phyloP scores from a whole-genome alignment of 2,113 vertebrate species.

The Notechis scutatus region DNA sequence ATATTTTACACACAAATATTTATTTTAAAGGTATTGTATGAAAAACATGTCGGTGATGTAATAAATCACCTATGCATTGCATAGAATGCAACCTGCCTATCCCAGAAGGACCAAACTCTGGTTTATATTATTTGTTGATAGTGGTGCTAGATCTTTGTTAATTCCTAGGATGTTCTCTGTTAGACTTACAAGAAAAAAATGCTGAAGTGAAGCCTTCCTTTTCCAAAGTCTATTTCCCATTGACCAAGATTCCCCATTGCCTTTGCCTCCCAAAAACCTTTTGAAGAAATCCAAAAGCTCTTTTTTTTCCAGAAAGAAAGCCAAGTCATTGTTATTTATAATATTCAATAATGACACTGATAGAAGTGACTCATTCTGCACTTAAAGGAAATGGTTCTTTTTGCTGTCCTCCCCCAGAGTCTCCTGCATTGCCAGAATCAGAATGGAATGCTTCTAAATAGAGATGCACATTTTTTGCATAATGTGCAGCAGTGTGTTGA shows the following conservation, averaged over 20 bases:
- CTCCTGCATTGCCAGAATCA: conserved; percentile 34
- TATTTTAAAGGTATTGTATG: neutral
- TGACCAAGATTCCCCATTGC: conserved; percentile 10
- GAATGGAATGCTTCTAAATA: conserved; percentile 47
- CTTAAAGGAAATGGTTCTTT: conserved; percentile 42
- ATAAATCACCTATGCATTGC: neutral
- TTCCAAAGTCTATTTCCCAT: neutral
- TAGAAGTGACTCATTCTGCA: conserved; percentile 37
- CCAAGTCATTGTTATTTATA: conserved; percentile 35
- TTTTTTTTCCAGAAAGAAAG: conserved; percentile 46
- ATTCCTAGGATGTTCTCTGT: neutral
- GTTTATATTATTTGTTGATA: neutral
- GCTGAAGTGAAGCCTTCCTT: neutral
- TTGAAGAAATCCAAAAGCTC: conserved; percentile 36
- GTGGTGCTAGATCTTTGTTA: neutral
- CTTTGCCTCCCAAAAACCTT: conserved; percentile 15
- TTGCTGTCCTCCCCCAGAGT: conserved; percentile 28
- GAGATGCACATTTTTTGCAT: conserved; percentile 43
- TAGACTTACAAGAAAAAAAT: conserved; percentile 34
- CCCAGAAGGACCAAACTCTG: neutral
- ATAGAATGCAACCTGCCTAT: neutral
- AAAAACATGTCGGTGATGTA: neutral
- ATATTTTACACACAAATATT: neutral
- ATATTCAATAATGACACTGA: conserved; percentile 26
- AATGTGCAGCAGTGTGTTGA: conserved; percentile 44